Percentiles rank a stretch among this genome's conserved stretches.
Evolutionary conservation across 2,797 vertebrate species (phyloP).

Genomic region (Pelochelys cantorii): DNA sequence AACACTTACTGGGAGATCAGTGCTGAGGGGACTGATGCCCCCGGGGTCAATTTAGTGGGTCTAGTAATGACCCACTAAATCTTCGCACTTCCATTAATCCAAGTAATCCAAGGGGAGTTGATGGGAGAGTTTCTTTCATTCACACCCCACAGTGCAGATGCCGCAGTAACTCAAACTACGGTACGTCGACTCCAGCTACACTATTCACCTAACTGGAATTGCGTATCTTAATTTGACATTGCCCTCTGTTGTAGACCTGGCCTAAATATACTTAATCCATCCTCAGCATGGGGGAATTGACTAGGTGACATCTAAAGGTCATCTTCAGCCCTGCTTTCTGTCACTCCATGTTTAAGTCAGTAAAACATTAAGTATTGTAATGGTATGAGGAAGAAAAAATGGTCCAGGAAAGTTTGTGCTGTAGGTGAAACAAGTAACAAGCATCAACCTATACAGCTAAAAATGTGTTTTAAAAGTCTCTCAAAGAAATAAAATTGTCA

Average conservation of each 20-base stretch:
- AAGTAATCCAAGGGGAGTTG: no score
- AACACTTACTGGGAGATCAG: no score
- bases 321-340: neutral
- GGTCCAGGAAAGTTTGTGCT: neutral
- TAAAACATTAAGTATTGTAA: neutral
- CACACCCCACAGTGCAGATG: no score
- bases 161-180: no score
- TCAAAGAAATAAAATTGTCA: neutral
- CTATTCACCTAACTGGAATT: no score
- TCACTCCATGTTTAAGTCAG: neutral
- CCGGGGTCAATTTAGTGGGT: no score
- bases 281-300: neutral
- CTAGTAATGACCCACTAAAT: no score
- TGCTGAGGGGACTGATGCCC: no score
- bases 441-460: neutral
- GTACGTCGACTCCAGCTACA: no score
- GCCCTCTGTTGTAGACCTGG: neutral
- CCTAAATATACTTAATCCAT: neutral
- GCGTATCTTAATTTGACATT: no score
- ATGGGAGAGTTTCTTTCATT: no score
- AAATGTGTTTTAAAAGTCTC: neutral
- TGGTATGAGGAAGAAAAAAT: neutral
- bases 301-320: neutral
- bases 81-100: no score
- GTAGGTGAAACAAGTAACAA: neutral